Evolutionary conservation across 2,113 vertebrate genomes (phyloP).

Genomic region (Riparia riparia): DNA sequence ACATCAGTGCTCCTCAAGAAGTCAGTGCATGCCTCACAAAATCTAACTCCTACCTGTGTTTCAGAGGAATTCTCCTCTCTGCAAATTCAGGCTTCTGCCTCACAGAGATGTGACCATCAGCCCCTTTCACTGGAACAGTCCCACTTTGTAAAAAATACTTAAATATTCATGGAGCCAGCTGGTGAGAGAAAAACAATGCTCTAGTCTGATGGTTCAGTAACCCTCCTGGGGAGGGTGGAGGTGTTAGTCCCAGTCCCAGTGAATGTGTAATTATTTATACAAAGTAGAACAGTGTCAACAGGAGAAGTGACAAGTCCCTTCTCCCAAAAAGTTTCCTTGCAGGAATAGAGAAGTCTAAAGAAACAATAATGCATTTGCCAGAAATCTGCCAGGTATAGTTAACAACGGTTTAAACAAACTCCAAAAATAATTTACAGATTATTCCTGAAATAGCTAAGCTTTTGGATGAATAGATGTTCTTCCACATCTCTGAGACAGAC

Average conservation of each 20-base stretch:
- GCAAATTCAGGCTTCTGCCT: neutral
- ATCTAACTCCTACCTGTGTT: neutral
- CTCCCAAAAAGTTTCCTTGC: neutral
- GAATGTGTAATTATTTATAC: constrained; percentile 52
- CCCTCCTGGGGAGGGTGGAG: constrained; percentile 41
- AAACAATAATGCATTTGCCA: constrained; percentile 41
- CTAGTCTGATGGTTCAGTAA: constrained; percentile 9
- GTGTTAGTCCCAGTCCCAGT: constrained; percentile 12
- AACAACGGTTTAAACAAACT: constrained; percentile 56
- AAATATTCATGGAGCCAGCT: constrained; percentile 52
- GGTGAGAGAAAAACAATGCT: constrained; percentile 56
- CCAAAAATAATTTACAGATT: constrained; percentile 58
- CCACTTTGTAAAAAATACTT: constrained; percentile 28
- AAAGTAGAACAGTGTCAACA: constrained; percentile 28
- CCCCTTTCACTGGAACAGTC: constrained; percentile 25
- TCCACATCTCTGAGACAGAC: constrained; percentile 59
- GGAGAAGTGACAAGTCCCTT: neutral
- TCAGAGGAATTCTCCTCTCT: neutral
- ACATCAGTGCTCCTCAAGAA: neutral
- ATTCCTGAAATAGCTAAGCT: constrained; percentile 59
- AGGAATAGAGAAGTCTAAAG: constrained; percentile 16
- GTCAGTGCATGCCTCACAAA: neutral
- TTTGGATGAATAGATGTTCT: constrained; percentile 48
- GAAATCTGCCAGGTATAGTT: constrained; percentile 35
- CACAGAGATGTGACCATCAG: neutral